Conservation (phyloP, 2,888 invertebrate genomes). For the Machimus rusticus region DNA sequence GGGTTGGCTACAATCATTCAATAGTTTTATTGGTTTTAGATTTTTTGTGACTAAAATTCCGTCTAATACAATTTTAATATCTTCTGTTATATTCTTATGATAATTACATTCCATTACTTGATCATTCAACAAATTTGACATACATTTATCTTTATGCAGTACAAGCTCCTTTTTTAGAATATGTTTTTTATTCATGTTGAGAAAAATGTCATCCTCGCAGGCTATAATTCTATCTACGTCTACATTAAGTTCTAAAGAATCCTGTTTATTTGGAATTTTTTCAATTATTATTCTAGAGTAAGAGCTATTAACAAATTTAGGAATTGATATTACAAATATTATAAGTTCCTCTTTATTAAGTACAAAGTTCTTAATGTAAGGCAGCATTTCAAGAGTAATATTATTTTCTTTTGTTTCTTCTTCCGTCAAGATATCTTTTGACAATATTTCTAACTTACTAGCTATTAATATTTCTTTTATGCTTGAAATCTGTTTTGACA, state of each 20-base stretch:
- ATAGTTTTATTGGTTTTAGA: not conserved
- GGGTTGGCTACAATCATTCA: not conserved
- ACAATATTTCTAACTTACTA: conserved; percentile 28
- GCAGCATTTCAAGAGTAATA: conserved; percentile 28
- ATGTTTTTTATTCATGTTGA: not conserved
- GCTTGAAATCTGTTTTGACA: conserved; percentile 10
- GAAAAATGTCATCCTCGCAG: not conserved
- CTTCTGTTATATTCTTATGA: conserved; percentile 4
- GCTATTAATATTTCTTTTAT: conserved; percentile 32
- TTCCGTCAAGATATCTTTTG: conserved; percentile 5
- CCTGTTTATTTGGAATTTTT: conserved; percentile 34
- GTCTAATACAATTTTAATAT: not conserved
- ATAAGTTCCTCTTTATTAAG: conserved; percentile 9
- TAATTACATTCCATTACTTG: conserved; percentile 19
- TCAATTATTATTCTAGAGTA: conserved; percentile 18
- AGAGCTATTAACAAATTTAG: not conserved
- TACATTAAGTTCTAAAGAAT: conserved; percentile 16
- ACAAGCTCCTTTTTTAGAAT: conserved; percentile 10
- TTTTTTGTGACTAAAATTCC: conserved; percentile 2
- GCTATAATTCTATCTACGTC: not conserved
- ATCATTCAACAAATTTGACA: conserved; percentile 11
- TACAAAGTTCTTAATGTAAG: conserved; percentile 13
- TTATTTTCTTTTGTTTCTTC: conserved; percentile 30
- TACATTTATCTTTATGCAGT: not conserved
- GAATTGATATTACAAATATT: conserved; percentile 25